Base-by-base conservation (phyloP, 1,140 invertebrate genomes). In the Lithobius niger region DNA sequence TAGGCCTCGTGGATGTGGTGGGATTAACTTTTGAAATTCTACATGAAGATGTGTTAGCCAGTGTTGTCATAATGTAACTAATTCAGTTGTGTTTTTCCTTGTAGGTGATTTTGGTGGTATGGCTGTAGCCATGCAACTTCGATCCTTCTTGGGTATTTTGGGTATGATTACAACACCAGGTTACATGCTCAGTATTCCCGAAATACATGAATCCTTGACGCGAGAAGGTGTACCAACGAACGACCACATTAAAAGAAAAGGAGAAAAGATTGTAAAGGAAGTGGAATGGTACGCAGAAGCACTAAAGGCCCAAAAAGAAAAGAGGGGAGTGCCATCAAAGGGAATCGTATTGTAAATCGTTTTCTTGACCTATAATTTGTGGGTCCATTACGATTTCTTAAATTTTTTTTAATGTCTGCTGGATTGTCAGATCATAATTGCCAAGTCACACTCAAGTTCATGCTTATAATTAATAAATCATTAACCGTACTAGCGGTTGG, bases 51-150 rank as follows among this genome's bases (percentile, higher is more conserved):
- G 31, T 40, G 10, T 40, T 40, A 40, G 10, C 10, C 31, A 18
- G 18, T 40, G 31, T 40, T 18, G 31, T 40, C 10, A 10, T 13
- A 18, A 13, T 40, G 10, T 13, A 13, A 13, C 18, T 40, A 40
- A 13, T 40, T 10, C 10, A 13, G 10, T 40, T 40, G 31, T 10
- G 13, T 58, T 1, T 61, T 56, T 60, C 24, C 57, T 59, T 65
- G 15, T 36, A 75, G 74, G 73, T 51, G 59, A 59, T 2, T 72
- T 64, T 61, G 75, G 74, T 21, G 75, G 75, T 1, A 64, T 72
- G 47, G 62, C 72, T 28, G 72, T 70, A 31, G 68, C 67, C 16
- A 67, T 72, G 58, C 60, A 73, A 27, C 60, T 74, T 1, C 62
- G 72, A 24, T 60, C 66, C 3, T 67, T 74, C 52, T 59, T 72